Percentiles rank a stretch among this genome's conserved stretches.
Evolutionary conservation across 2,113 vertebrate genomes (phyloP).

Genomic region (Cichladusa arquata): DNA sequence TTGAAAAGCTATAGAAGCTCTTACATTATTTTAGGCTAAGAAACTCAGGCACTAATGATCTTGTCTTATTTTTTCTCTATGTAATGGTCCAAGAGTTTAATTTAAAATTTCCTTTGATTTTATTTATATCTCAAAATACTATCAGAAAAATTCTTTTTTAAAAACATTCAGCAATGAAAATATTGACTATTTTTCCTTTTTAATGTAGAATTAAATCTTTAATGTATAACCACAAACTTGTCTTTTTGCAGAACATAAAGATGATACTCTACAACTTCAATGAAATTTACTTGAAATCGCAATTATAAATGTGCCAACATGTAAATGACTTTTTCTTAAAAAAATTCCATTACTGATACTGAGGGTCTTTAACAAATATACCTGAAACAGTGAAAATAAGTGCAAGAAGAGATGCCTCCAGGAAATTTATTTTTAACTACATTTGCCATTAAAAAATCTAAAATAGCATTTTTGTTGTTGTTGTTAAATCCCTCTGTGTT

Average conservation of each 20-base stretch:
- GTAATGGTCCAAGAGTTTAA: background rate
- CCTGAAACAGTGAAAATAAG: background rate
- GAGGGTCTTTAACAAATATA: background rate
- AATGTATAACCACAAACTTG: background rate
- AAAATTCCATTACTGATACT: background rate
- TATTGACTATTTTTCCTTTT: background rate
- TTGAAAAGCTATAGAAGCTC: background rate
- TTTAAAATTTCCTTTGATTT: background rate
- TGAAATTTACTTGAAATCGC: background rate
- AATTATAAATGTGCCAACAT: background rate
- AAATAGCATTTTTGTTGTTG: background rate
- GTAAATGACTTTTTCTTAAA: background rate
- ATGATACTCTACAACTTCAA: background rate
- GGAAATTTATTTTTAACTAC: background rate
- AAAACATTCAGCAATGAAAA: background rate
- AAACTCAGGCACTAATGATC: background rate
- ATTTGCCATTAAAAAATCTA: background rate
- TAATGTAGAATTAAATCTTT: background rate
- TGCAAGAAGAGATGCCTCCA: background rate
- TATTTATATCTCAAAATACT: background rate
- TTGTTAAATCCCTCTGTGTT: no score
- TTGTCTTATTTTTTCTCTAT: background rate
- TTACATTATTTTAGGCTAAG: background rate
- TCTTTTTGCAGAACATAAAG: background rate
- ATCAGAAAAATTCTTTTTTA: background rate